phyloP scores from a whole-genome alignment of 2,113 vertebrate species.

The Chamaetylas fuelleborni region DNA sequence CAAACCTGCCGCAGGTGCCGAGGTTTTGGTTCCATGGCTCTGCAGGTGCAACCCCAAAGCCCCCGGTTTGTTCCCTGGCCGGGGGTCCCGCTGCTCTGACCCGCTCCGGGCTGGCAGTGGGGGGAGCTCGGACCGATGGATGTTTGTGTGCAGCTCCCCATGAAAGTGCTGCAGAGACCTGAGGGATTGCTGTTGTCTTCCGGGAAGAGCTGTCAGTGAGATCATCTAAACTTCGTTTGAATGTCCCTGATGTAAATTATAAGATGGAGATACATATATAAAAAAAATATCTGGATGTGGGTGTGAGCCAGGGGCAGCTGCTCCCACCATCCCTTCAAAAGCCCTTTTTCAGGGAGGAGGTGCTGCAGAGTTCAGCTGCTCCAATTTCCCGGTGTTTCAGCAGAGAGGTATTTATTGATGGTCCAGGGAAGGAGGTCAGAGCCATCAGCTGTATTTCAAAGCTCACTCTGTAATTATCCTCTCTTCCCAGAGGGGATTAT shows the following conservation, averaged over 20 bases:
- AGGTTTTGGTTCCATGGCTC: fast-evolving
- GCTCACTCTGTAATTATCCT: slow-evolving; percentile 50
- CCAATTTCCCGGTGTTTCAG: slow-evolving; percentile 47
- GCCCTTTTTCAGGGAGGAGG: background rate
- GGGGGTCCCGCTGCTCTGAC: background rate
- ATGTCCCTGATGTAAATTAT: slow-evolving; percentile 32
- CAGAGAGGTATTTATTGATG: slow-evolving; percentile 64
- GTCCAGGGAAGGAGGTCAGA: slow-evolving; percentile 54
- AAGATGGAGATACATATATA: background rate
- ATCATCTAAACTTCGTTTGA: slow-evolving; percentile 6
- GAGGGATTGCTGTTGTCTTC: background rate
- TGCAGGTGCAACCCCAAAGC: fast-evolving
- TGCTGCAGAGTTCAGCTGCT: slow-evolving; percentile 49
- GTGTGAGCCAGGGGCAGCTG: slow-evolving; percentile 6
- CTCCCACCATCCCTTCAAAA: background rate
- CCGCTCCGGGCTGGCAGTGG: fast-evolving
- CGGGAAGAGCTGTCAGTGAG: background rate
- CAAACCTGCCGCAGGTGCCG: background rate
- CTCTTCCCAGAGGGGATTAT: slow-evolving; percentile 49
- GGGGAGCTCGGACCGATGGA: background rate
- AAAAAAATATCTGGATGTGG: background rate
- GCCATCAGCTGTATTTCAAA: slow-evolving; percentile 58
- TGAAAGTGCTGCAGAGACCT: background rate
- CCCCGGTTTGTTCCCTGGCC: fast-evolving
- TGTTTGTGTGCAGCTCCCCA: background rate